Base-by-base conservation (phyloP, 2,113 vertebrate species). In the Pterocles orientalis region DNA sequence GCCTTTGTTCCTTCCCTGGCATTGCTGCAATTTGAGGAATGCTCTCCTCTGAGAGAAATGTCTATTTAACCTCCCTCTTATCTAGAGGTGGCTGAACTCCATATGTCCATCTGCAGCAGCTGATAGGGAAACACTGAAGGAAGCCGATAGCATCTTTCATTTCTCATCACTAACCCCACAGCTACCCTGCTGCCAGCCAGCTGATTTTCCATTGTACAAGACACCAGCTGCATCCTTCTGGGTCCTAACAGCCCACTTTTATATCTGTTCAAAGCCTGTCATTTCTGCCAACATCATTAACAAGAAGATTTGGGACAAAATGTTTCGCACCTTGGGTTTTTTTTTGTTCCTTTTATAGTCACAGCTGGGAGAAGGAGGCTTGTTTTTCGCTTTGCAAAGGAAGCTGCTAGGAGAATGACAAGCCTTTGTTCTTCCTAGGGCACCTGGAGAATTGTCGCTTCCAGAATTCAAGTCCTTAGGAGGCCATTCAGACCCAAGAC, bases 141-240 rank as follows among this genome's bases (percentile, higher is more conserved):
- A 92, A 96, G 94, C 93, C 36, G 95, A 96, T 83, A 92, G 0
- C 65, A 94, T 88, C 95, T 96, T 70, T 93, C 93, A 92, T 96
- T 95, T 92, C 88, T 96, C 90, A 56, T 47, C 26, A 0, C 54
- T 92, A 82, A 96, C 88, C 92, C 79, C 82, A 29, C 1, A 2
- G 82, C 79, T 28, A 61, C 54, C 54, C 72, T 8, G 21, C 96
- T 93, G 95, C 80, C 90, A 96, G 71, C 50, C 58, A 0, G 10
- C 64, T 90, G 25, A 39, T 96, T 94, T 86, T 14, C 90, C 76
- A 83, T 80, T 93, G 82, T 93, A 64, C 72, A 28, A 83, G 54
- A 45, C 71, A 81, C 85, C 95, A 96, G 95, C 95, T 97, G 95
- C 95, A 93, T 93, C 92, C 82, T 96, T 58, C 92, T 45, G 7